Evolutionary conservation across 2,888 invertebrate genomes (phyloP).

Genomic region (Brachynemurus nebulosus): DNA sequence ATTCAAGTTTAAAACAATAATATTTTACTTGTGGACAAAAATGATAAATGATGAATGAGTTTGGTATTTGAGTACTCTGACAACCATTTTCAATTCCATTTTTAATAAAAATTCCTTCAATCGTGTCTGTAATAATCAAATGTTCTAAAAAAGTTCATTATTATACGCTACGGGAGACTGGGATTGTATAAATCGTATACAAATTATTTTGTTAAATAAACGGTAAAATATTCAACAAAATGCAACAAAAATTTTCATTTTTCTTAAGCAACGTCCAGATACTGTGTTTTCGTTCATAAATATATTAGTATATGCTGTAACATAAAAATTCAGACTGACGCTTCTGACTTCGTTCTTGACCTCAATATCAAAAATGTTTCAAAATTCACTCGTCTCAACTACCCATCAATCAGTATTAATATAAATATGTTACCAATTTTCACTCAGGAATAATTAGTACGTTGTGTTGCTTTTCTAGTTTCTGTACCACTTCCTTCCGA

Average conservation of each 20-base stretch:
- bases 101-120: too few species aligned
- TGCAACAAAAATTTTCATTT: background rate
- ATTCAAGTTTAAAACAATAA: too few species aligned
- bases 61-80: too few species aligned
- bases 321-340: too few species aligned
- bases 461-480: background rate
- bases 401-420: background rate
- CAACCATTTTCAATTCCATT: too few species aligned
- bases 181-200: background rate
- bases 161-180: background rate
- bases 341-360: too few species aligned
- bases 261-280: background rate
- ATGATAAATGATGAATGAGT: too few species aligned
- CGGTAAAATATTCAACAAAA: background rate
- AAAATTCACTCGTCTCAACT: too few species aligned
- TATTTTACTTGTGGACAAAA: too few species aligned
- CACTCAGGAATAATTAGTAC: background rate
- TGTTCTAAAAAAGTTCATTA: too few species aligned
- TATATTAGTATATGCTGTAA: background rate
- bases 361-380: too few species aligned
- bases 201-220: background rate
- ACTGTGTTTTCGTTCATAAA: background rate
- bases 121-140: too few species aligned
- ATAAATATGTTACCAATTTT: background rate
- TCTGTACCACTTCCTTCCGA: slow-evolving; percentile 25